Evolutionary conservation across 2,888 invertebrate genomes (phyloP), one percentile per base, ranked within the genome.

Genomic region (Isoperla grammatica): DNA sequence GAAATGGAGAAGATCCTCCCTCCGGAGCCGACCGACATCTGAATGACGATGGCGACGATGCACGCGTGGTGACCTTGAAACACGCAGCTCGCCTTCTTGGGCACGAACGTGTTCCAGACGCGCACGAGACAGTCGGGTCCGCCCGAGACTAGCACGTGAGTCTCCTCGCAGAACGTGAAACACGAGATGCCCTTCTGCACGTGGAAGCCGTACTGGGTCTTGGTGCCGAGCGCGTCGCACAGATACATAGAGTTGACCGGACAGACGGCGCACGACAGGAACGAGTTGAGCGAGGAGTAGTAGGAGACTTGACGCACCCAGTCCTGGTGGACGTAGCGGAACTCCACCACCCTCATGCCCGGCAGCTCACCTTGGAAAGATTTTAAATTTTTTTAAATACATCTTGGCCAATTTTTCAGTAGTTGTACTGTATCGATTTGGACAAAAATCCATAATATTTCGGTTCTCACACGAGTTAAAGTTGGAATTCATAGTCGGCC

Each of bases 71-170:
- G 91, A 45, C 45, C 45, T 43, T 78, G 75, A 37, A 90, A 76
- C 12, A 81, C 74, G 9, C 80, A 78, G 45, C 76, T 83, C 1
- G 88, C 81, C 68, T 85, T 83, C 54, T 76, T 74, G 1, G 87
- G 81, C n/a, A 88, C 83, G 71, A 88, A 88, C 0, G 89, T 83
- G 73, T 88, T 90, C 91, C 91, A 93, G 56, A 90, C 76, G 39
- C 90, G 81, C 22, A 89, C 79, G 56, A 80, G 71, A 66, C 86
- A 85, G 73, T 92, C 91, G 6, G 87, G 84, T 12, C 19, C 37
- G 17, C 90, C 91, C 1, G 74, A 74, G 42, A 71, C 68, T 54
- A 56, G 11, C 43, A 56, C 49, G 39, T 45, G 53, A 9, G 17
- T 13, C 1, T 37, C 22, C 20, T 53, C 53, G 70, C 71, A 68